Conservation (phyloP, 92 coral and sea anemone genomes). For the Ricordea florida region DNA sequence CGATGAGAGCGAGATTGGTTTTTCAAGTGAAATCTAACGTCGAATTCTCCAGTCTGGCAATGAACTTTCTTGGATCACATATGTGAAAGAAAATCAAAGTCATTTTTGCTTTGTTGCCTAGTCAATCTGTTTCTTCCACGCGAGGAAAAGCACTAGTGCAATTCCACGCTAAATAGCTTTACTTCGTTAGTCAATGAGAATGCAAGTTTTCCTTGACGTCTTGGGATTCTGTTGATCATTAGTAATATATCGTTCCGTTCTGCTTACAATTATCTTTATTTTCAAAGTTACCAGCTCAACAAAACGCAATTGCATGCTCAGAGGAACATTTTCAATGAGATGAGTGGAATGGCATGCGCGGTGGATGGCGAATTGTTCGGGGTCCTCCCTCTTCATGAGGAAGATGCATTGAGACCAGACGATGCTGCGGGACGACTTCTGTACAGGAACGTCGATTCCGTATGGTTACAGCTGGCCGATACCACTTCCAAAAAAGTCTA, state of each 20-base stretch:
- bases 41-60: too few species aligned
- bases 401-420: slow-evolving; percentile 63
- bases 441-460: slow-evolving; percentile 65
- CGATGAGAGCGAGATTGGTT: too few species aligned
- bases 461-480: slow-evolving; percentile 42
- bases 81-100: too few species aligned
- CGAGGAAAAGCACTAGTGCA: background rate
- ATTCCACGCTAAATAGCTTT: too few species aligned
- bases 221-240: background rate
- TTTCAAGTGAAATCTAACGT: too few species aligned
- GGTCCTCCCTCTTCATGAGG: slow-evolving; percentile 45
- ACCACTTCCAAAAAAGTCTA: slow-evolving; percentile 31
- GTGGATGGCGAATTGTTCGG: slow-evolving; percentile 61
- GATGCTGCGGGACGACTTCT: slow-evolving; percentile 78
- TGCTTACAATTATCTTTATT: background rate
- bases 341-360: slow-evolving; percentile 18
- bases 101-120: too few species aligned
- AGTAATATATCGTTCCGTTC: background rate
- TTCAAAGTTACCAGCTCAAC: slow-evolving; percentile 17
- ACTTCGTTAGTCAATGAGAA: too few species aligned
- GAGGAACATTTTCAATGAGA: slow-evolving; percentile 23
- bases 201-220: background rate
- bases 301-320: slow-evolving; percentile 30
- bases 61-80: too few species aligned
- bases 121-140: too few species aligned